Evolutionary conservation across 2,113 vertebrate genomes (phyloP).

Genomic region (Callopanchax toddi): DNA sequence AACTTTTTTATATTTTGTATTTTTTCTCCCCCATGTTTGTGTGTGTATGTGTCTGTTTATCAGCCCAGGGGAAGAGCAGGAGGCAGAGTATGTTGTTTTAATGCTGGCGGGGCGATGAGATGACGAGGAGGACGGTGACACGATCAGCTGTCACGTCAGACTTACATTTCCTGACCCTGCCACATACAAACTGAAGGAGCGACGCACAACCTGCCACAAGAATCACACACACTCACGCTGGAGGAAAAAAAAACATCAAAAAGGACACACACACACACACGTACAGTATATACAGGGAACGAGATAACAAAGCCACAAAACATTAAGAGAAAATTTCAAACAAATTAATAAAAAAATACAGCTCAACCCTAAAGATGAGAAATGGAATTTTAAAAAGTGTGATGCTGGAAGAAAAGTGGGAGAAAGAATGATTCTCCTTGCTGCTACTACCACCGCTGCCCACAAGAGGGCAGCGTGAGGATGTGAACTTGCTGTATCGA

Average conservation of each 20-base stretch:
- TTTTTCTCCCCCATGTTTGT: constrained; percentile 11
- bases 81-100: constrained; percentile 80
- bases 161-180: constrained; percentile 55
- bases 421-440: constrained; percentile 54
- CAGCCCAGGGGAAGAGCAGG: constrained; percentile 78
- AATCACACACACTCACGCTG: constrained; percentile 23
- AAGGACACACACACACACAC: neutral
- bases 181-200: constrained; percentile 54
- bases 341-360: constrained; percentile 32
- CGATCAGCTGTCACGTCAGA: constrained; percentile 45
- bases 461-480: constrained; percentile 55
- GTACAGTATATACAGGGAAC: constrained; percentile 20
- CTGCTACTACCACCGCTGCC: constrained; percentile 68
- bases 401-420: constrained; percentile 55
- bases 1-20: too few relatives aligned
- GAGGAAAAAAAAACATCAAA: constrained; percentile 8
- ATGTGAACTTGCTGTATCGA: constrained; percentile 56
- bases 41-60: constrained; percentile 27
- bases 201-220: constrained; percentile 54
- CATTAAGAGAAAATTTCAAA: constrained; percentile 49
- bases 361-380: constrained; percentile 34
- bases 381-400: neutral
- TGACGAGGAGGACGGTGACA: constrained; percentile 57
- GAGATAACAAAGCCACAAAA: constrained; percentile 29
- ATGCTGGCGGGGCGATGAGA: constrained; percentile 54